These are phyloP conservation scores for Hylomyscus alleni DNA, from an alignment of 2,797 vertebrate species.

Conservation along the genomic window DNA sequence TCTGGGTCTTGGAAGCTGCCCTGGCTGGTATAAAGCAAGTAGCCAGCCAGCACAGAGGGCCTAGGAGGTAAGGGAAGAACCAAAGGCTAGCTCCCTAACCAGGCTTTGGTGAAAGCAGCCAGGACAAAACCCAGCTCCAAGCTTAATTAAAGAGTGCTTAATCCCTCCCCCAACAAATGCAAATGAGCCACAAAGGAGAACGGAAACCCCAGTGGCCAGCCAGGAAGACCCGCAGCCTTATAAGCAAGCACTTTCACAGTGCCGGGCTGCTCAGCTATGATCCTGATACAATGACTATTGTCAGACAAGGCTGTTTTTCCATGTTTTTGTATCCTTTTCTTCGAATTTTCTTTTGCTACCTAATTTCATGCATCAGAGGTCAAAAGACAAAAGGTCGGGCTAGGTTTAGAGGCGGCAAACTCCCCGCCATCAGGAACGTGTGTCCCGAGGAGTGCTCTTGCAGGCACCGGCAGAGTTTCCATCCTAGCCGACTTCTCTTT, in stretches of 20 bases:
- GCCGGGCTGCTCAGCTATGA: constrained; percentile 55
- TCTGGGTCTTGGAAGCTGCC: constrained; percentile 36
- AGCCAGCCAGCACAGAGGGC: constrained; percentile 1
- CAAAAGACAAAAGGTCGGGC: constrained; percentile 84
- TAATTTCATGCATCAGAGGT: constrained; percentile 79
- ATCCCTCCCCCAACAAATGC: constrained; percentile 57
- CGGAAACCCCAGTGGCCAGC: constrained; percentile 64
- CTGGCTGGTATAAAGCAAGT: not conserved
- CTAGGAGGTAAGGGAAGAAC: constrained; percentile 65
- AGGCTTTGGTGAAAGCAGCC: constrained; percentile 69
- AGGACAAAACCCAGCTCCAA: constrained; percentile 55
- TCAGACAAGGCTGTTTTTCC: constrained; percentile 80
- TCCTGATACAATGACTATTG: constrained; percentile 73
- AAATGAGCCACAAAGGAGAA: constrained; percentile 59
- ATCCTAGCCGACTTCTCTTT: not conserved
- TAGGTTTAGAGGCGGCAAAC: constrained; percentile 60
- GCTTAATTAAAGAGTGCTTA: constrained; percentile 60
- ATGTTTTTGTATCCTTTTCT: constrained; percentile 85
- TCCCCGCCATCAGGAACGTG: constrained; percentile 64
- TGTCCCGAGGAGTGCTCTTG: constrained; percentile 53
- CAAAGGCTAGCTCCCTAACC: constrained; percentile 14
- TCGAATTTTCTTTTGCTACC: constrained; percentile 85
- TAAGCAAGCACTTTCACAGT: constrained; percentile 25
- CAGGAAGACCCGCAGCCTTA: constrained; percentile 59
- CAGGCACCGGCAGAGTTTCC: constrained; percentile 54